Evolutionary conservation across 2,113 vertebrate species (phyloP), one percentile per base, ranked within the genome.

Genomic region (Elephas maximus): DNA sequence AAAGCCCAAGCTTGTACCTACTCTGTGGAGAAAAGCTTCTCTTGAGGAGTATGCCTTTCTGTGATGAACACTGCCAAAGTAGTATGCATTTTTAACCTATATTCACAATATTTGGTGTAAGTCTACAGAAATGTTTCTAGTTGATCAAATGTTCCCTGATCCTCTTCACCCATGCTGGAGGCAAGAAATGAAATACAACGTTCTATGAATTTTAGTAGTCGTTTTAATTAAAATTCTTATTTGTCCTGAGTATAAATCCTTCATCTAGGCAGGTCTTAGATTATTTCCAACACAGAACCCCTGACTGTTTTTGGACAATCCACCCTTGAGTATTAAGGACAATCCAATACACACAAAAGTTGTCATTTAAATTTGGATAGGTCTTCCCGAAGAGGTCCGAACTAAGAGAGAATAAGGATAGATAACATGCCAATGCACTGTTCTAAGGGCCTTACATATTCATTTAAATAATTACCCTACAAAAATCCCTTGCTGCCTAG

Each of bases 141-240:
- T 3, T 33, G 12, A 88, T 92, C 53, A 92, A 95, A 79, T 77
- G 30, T 82, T 71, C 57, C 44, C 84, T 93, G 87, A 93, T 71
- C 67, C 30, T 67, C 67, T 93, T 76, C 7, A 18, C 41, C 28
- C 7, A 1, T 69, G 44, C 83, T 83, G 67, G 8, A 12, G 14
- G 20, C 20, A 88, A 90, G 41, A 57, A 93, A 90, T 73, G 14
- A 73, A 94, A 73, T 41, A 65, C 17, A 90, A 45, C n/a, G 23
- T 21, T 77, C 63, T 23, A 3, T 86, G 67, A 80, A 81, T 92
- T 91, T 85, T 44, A 12, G 37, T 90, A 67, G 3, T 53, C 44
- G 87, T 78, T 96, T 91, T 93, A 63, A 94, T 84, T 80, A 80
- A 93, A 91, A 96, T 84, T 97, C 53, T 51, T 79, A 53, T 51